Conservation (phyloP, 2,113 vertebrate species). For the Equus quagga region DNA sequence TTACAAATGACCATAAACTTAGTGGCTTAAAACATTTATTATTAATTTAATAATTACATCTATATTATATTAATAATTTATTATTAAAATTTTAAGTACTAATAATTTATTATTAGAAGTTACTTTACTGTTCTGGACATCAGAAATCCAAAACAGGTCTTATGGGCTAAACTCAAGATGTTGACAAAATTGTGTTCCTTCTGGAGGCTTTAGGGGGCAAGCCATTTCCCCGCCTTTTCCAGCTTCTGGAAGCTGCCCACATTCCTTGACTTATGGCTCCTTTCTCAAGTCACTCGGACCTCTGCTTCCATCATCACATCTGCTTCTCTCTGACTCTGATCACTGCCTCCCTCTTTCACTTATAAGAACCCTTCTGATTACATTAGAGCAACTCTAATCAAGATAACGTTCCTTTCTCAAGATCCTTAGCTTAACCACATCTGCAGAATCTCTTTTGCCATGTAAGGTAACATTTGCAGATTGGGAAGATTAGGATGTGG, state of each 20-base stretch:
- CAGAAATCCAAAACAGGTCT: not conserved
- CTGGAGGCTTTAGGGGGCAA: not conserved
- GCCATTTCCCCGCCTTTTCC: not conserved
- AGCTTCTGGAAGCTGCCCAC: not conserved
- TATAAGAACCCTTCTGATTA: not conserved
- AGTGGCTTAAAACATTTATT: not conserved
- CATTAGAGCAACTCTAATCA: not conserved
- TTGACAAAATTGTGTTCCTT: not conserved
- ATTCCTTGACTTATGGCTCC: not conserved
- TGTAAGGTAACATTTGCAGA: not conserved
- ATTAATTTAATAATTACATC: too few relatives aligned
- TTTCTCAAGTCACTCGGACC: not conserved
- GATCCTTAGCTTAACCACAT: not conserved
- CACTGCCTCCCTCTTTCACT: not conserved
- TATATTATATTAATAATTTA: too few relatives aligned
- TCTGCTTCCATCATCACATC: not conserved
- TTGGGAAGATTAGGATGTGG: not conserved
- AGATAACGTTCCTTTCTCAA: not conserved
- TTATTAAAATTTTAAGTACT: too few relatives aligned
- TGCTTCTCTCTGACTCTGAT: not conserved
- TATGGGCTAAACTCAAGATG: not conserved
- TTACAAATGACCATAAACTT: not conserved
- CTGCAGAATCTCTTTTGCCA: not conserved
- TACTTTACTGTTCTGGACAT: not conserved
- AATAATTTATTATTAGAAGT: too few relatives aligned